Base-by-base conservation (phyloP, 2,113 vertebrate species). In the Coreoperca whiteheadi region DNA sequence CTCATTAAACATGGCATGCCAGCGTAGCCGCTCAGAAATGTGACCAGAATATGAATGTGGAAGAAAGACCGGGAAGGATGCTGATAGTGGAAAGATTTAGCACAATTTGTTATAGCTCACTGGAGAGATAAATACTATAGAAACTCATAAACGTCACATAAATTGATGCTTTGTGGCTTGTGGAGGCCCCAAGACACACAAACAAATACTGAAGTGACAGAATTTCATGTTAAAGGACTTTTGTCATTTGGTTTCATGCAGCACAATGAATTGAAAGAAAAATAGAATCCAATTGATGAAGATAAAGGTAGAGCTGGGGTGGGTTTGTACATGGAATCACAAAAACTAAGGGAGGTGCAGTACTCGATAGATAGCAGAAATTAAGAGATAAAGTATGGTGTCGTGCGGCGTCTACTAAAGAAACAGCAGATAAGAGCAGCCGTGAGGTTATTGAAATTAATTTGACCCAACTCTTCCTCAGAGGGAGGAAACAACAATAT, bases 401-500 rank as follows among this genome's bases (percentile, higher is more conserved):
- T 39, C 2, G 10, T 63, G 41, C 30, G 5, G 39, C 3, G 28
- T 14, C 16, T 11, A 30, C 39, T 9, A 48, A 61, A 63, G 64
- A 51, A 51, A 43, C 65, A 60, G 39, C 48, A 32, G 60, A 78
- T 70, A 79, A 50, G 23, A 67, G 34, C 70, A 10, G 1, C 30
- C 2, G 21, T 5, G 28, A 32, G 54, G 34, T 11, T 28, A 7
- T 18, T 21, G 56, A 61, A 64, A 53, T 74, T 8, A 76, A 72
- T 83, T 46, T 59, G 21, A 65, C 48, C 18, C 34, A 64, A 70
- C 60, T 46, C 30, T 10, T 68, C 41, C 53, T 41, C 25, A 25
- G 34, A 72, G 12, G 32, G 39, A 50, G 7, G 30, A 86, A 86
- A 74, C 46, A 48, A 67, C 54, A 80, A 32, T 37, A 71, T 63